These are phyloP conservation scores for Caenorhabditis inopinata DNA, from an alignment of 1,140 invertebrate species.

Conservation along the genomic window DNA sequence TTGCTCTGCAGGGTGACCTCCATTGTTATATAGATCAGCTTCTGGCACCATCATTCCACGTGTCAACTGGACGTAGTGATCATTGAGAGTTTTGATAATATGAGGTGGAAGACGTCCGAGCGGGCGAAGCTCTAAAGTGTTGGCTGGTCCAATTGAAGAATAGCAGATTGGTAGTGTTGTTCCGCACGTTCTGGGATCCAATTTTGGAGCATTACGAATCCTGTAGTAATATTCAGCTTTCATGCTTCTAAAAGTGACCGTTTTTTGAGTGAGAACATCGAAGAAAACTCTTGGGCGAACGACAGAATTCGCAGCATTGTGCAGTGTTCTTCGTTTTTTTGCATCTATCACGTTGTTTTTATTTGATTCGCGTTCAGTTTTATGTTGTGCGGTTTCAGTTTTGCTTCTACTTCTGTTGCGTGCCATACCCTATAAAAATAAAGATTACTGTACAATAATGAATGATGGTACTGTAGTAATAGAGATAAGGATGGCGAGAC, in stretches of 20 bases:
- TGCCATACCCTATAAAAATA: background rate
- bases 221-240: background rate
- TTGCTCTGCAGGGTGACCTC: background rate
- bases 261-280: background rate
- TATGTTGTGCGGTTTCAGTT: background rate
- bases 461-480: too few relatives aligned
- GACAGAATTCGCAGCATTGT: too few relatives aligned
- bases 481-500: background rate
- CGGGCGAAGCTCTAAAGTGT: background rate
- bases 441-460: background rate
- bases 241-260: background rate
- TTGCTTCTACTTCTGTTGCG: background rate
- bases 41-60: background rate
- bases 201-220: background rate
- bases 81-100: background rate
- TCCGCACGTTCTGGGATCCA: background rate
- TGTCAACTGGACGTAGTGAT: background rate
- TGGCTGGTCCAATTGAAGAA: background rate
- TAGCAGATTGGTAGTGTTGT: background rate
- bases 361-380: background rate
- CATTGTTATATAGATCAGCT: constrained; percentile 10
- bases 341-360: too few relatives aligned
- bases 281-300: too few relatives aligned
- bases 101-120: background rate
- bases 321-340: too few relatives aligned